These are phyloP conservation scores for Corydoras maculifer DNA, from an alignment of 2,113 vertebrate species.

Conservation along the genomic window DNA sequence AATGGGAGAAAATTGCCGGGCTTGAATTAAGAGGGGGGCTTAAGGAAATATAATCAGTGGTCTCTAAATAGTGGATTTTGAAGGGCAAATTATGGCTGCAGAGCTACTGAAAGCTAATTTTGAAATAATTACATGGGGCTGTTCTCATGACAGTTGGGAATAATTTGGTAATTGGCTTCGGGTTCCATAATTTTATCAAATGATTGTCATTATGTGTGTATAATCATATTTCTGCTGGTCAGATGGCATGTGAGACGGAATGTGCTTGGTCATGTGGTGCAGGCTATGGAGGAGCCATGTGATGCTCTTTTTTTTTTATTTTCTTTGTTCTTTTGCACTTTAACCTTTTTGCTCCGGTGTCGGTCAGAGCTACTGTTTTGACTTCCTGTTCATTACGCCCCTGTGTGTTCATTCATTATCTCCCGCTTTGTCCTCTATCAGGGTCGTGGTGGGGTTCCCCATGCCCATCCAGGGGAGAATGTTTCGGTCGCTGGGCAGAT, in stretches of 20 bases:
- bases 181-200: conserved; percentile 48
- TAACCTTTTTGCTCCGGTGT: no score
- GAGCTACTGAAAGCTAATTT: conserved; percentile 46
- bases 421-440: no score
- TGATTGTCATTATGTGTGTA: conserved; percentile 51
- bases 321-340: not conserved
- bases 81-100: conserved; percentile 43
- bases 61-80: conserved; percentile 47
- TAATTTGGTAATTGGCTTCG: conserved; percentile 52
- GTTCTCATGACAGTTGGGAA: conserved; percentile 50
- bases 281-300: conserved; percentile 8
- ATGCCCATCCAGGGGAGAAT: no score
- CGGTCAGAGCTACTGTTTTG: not conserved
- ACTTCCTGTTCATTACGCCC: conserved; percentile 1
- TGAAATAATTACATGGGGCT: conserved; percentile 50
- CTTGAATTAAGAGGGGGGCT: conserved; percentile 43
- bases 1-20: conserved; percentile 40
- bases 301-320: not conserved
- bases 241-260: conserved; percentile 39
- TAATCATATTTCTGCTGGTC: conserved; percentile 49
- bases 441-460: no score
- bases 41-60: conserved; percentile 49
- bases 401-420: not conserved
- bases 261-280: conserved; percentile 23
- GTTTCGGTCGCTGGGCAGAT: no score